Base-by-base conservation (phyloP, 1,140 invertebrate species). In the Danaus melanippus region DNA sequence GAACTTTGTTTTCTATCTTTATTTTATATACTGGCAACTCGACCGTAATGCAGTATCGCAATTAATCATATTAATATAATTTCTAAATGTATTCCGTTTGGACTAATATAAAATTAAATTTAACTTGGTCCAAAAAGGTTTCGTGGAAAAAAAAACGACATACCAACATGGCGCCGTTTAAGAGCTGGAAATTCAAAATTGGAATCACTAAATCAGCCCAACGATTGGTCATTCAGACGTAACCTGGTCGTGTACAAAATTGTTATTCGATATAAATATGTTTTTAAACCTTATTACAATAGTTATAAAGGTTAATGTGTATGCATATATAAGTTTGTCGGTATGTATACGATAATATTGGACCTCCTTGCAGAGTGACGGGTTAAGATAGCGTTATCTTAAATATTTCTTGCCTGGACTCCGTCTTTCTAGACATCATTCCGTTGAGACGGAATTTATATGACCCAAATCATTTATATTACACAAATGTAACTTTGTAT, bases 351-450 rank as follows among this genome's bases (percentile, higher is more conserved):
- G 52, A 48, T 58, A 50, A 54, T 32, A 47, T 51, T 52, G 67
- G 68, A 76, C 69, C 71, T 75, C 74, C 71, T 68, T 55, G 67
- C 46, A 58, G 61, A 57, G 65, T 67, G 76, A 74, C 70, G 65
- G 70, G 66, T 76, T 66, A 54, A 73, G 78, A 81, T 81, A 77
- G 66, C 48, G 55, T 74, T 74, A 81, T 81, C 76, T 77, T 71
- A 77, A 79, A 74, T 73, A 77, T 79, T 79, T 71, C 65, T 74
- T 61, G 56, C 58, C 56, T 59, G 58, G 60, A 42, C 53, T 58
- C 56, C 52, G 55, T 58, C 45, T 56, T 47, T 55, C 32, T 42
- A 40, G 49, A 45, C 55, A 43, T 53, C 54, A 49, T 62, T 58
- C 58, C 43, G 46, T 50, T 43, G 49, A 43, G 17, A 49, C 32